These are phyloP conservation scores for Timema cristinae DNA, from an alignment of 2,888 invertebrate species.

Conservation along the genomic window DNA sequence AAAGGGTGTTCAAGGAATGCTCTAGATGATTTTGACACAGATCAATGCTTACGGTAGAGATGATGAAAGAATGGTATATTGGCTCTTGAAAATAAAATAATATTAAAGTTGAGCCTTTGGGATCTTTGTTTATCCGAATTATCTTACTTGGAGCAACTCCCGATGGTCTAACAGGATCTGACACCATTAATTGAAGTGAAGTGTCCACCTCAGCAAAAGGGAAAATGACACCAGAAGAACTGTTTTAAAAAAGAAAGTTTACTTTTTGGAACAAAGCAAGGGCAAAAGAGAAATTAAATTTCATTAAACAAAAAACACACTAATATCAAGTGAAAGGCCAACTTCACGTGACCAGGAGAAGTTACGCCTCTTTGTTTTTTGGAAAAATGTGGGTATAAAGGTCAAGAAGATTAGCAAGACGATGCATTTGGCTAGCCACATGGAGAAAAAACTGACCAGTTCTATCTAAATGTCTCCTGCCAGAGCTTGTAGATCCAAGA, in stretches of 20 bases:
- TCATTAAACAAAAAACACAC: background rate
- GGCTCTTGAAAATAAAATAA: background rate
- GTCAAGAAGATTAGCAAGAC: background rate
- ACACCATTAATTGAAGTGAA: conserved; percentile 10
- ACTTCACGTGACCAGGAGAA: conserved; percentile 9
- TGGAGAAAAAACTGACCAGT: conserved; percentile 22
- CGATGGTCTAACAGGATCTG: background rate
- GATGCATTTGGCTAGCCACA: conserved; percentile 18
- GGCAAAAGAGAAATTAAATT: background rate
- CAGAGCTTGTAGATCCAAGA: conserved; percentile 29
- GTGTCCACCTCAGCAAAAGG: conserved; percentile 1
- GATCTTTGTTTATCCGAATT: background rate
- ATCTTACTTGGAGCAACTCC: conserved; percentile 3
- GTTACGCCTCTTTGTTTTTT: conserved; percentile 2
- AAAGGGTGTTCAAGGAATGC: too few relatives aligned
- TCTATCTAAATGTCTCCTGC: conserved; percentile 29
- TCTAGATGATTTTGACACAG: too few relatives aligned
- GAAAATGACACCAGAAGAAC: background rate
- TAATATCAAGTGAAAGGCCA: conserved; percentile 21
- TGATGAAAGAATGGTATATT: background rate
- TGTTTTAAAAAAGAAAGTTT: background rate
- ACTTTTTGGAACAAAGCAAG: conserved; percentile 3
- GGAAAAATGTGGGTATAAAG: background rate
- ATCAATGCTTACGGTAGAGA: too few relatives aligned
- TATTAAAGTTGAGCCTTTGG: background rate